Evolutionary conservation across 2,888 invertebrate species (phyloP), one percentile per base, ranked within the genome.

Genomic region (Sesamia inferens): DNA sequence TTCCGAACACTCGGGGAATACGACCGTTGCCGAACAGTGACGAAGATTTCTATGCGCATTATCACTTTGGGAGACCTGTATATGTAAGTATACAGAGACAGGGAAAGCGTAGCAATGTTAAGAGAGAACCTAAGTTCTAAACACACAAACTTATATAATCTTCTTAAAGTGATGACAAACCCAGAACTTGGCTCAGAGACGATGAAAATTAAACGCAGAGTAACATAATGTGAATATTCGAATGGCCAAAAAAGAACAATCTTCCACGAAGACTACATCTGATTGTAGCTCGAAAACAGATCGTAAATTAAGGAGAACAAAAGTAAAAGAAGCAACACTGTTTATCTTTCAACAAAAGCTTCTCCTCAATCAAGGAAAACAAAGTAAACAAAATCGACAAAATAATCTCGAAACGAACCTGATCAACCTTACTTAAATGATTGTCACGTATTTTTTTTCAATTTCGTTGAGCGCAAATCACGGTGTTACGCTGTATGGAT

Each of bases 371-470:
- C 31, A 62, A 73, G 6, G 7, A 14, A 11, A 61, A 62, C 10
- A 54, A 74, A 54, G 44, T 19, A 47, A 39, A 51, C 31, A 39
- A 51, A 73, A 74, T 64, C 13, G 4, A 42, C 16, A 24, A 42
- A 54, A 24, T 5, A 2, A 16, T 55, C 22, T 39, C 51, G 1
- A 10, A 61, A 44, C 42, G 8, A 62, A 51, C 31, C 64, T 13
- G 55, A 75, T 57, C 64, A 58, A 51, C 11, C 22, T 44, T 44
- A 42, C 1, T 31, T 58, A 75, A 67, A 64, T 55, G 0, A 66
- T 65, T 55, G 73, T 68, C 83, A 76, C 74, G 64, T 76, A 44
- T 67, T 71, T 74, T 44, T 44, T 79, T 74, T 71, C 68, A 76
- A 83, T 83, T 71, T 73, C 19, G 68, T 48, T 59, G 31, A 55